A percentile compares a stretch with the other conserved stretches of the same genome.
Evolutionary conservation across 2,888 invertebrate species (phyloP).

Genomic region (Melolontha melolontha): DNA sequence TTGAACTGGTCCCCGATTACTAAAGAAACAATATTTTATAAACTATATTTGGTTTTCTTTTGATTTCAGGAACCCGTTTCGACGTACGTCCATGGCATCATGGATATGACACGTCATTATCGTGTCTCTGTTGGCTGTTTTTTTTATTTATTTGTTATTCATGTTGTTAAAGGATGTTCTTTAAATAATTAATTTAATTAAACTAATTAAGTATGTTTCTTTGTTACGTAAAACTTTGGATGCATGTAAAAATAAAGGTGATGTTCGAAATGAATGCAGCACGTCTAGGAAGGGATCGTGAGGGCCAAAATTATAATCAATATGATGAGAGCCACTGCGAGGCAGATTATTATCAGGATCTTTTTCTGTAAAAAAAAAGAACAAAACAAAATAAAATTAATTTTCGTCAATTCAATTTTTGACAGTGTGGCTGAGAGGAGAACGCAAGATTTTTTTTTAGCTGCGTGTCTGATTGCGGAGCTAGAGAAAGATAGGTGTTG

Average conservation of each 20-base stretch:
- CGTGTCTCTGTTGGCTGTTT: too few relatives aligned
- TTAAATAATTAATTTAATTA: constrained; percentile 26
- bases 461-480: too few relatives aligned
- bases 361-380: constrained; percentile 84
- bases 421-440: too few relatives aligned
- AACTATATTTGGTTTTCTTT: neutral
- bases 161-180: neutral
- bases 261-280: constrained; percentile 35
- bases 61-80: constrained; percentile 27
- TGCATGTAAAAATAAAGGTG: constrained; percentile 26
- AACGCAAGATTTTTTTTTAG: too few relatives aligned
- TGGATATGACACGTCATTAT: neutral
- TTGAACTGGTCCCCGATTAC: constrained; percentile 31
- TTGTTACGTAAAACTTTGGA: constrained; percentile 30
- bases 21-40: constrained; percentile 11
- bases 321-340: constrained; percentile 81
- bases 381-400: constrained; percentile 66
- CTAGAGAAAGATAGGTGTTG: too few relatives aligned
- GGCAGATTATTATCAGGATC: constrained; percentile 89
- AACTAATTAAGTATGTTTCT: constrained; percentile 11
- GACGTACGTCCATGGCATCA: constrained; percentile 4
- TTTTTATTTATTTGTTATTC: neutral
- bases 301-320: constrained; percentile 78
- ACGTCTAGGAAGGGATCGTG: constrained; percentile 41
- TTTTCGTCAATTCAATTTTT: constrained; percentile 57